Evolutionary conservation across 1,140 invertebrate species (phyloP), one percentile per base, ranked within the genome.

Genomic region (Schmidtea mediterranea): DNA sequence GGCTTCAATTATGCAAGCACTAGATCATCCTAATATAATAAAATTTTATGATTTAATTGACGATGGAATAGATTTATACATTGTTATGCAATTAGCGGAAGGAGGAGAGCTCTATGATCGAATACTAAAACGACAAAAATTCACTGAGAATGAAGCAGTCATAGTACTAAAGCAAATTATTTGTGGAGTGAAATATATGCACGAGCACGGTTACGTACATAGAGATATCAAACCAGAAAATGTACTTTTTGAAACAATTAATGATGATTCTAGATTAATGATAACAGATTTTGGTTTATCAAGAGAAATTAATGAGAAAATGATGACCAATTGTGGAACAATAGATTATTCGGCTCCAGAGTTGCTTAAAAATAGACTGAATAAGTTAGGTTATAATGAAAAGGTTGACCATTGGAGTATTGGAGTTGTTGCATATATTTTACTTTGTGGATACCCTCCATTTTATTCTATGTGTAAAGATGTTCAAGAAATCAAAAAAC

Each of bases 321-420:
- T 45, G 43, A 8, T 19, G 6, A 45, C 43, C 6, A 45, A 19
- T 19, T 45, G 43, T 21, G 43, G 43, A 6, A 45, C 43, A 13
- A 21, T 45, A 6, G 43, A 45, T 24, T 45, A 45, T n/a, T 45
- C 43, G n/a, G 43, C 43, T 24, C 43, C 43, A 21, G 43, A 45
- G 22, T 19, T 45, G 18, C 9, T 45, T 5, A 45, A 45, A 24
- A 19, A 15, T 13, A 45, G 22, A 24, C 15, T 45, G 5, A 21
- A 19, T 21, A 45, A 45, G 8, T 22, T 9, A 13, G 43, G 43
- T 21, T 45, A 45, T 21, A 6, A 16, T 19, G 23, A 22, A 22
- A 21, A 45, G 18, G 21, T 45, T 45, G 43, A 45, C 18, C 15
- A 19, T 5, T 45, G 43, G 43, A 21, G 15, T 19, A 45, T 45